Evolutionary conservation across 2,888 invertebrate species (phyloP), one percentile per base, ranked within the genome.

Genomic region (Antheraea yamamai): DNA sequence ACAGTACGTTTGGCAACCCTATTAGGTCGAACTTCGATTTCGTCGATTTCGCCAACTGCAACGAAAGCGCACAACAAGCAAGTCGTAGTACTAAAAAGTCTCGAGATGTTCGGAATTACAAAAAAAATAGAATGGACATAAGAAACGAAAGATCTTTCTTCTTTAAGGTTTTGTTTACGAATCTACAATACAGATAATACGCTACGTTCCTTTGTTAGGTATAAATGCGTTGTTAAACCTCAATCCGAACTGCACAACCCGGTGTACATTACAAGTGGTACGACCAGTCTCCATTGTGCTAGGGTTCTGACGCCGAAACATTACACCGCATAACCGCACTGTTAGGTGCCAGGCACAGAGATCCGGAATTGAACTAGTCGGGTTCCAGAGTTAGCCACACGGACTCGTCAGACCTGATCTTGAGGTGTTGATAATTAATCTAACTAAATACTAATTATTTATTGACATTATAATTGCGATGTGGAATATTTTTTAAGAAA

Each of bases 251-350:
- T 26, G 73, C 64, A 26, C 8, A 72, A 18, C 20, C 72, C 51
- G 26, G 85, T 87, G 83, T 90, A 81, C 79, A 83, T 90, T 89
- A 88, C 89, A 87, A 84, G 87, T 83, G 84, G 88, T 87, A 77
- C 81, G 83, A 88, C 89, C 80, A 81, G 85, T 84, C 85, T 81
- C 82, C 84, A 89, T 92, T 91, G 89, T 89, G 84, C 77, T 82
- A 78, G 78, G 47, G 76, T 80, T 80, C 82, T 80, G 88, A 81
- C 88, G 85, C 84, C 86, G 93, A 87, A 91, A 93, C 89, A 81
- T 81, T 84, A 93, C 84, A 93, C 92, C 78, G 76, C 78, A 91
- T 87, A 92, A 93, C 88, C 78, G 83, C 87, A 91, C 86, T 90
- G 82, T 78, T 78, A 75, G 77, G 70, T 73, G 74, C 73, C 75